phyloP scores from a whole-genome alignment of 2,113 vertebrate species.

The Microtus pennsylvanicus region DNA sequence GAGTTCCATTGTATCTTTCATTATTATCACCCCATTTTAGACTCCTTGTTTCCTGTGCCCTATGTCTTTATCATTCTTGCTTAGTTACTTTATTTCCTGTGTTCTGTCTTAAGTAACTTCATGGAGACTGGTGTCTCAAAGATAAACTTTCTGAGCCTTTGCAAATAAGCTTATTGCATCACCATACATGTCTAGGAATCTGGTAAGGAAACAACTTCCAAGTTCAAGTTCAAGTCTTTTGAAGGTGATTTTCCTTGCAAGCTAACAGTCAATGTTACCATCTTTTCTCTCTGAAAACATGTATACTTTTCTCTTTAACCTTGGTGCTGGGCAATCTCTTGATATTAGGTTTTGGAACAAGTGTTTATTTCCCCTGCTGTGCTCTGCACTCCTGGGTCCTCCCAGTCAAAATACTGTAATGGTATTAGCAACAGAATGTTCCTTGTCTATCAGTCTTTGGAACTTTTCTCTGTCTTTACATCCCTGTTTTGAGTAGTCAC shows the following conservation, averaged over 20 bases:
- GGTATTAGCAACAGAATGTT: not conserved
- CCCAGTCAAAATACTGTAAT: not conserved
- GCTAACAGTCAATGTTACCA: not conserved
- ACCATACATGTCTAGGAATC: not conserved
- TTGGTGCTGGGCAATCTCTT: not conserved
- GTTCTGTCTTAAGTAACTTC: not conserved
- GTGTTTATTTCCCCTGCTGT: not conserved
- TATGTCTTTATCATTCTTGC: not conserved
- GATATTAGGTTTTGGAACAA: not conserved
- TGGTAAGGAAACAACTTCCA: constrained; percentile 9
- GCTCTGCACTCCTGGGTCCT: not conserved
- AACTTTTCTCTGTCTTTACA: not conserved
- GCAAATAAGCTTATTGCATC: not conserved
- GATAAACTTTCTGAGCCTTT: not conserved
- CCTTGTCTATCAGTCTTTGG: not conserved
- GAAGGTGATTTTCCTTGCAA: not conserved
- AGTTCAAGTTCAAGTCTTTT: not conserved
- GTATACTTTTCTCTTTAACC: not conserved
- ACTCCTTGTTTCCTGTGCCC: not conserved
- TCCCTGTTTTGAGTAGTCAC: not conserved
- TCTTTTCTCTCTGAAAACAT: not conserved
- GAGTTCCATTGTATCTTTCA: not conserved
- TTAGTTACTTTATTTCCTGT: not conserved
- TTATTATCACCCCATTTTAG: not conserved
- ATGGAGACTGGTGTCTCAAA: not conserved